Evolutionary conservation across 2,113 vertebrate species (phyloP), one percentile per base, ranked within the genome.

Genomic region (Sardina pilchardus): DNA sequence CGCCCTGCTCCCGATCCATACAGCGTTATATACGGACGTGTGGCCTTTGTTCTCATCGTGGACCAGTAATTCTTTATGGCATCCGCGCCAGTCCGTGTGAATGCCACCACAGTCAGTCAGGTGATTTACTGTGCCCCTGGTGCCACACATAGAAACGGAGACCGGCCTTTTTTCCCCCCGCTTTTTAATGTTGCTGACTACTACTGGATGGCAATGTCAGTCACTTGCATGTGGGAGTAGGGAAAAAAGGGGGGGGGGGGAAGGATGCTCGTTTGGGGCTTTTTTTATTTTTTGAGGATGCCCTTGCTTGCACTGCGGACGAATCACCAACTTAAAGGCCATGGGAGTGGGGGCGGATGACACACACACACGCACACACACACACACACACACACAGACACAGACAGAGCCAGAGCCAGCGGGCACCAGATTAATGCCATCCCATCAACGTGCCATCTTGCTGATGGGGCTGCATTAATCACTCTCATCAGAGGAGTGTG

Each of bases 111-210:
- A 14, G 34, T 34, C n/a, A 67, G 63, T 3, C 30, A 78, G 30
- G 71, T 78, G 71, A 78, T 78, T 78, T 78, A 78, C 10, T 30
- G 34, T 39, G 34, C 30, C 30, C 71, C 34, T 17, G 30, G 26
- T 34, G 71, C 63, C 59, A 21, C 1, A 14, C 1, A 75, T 12
- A 75, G 67, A 34, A 75, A 30, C 1, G 71, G 71, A 5, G 3
- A 19, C 1, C 1, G 12, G 67, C 26, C 9, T 26, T 30, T 30
- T 71, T 71, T 71, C n/a, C n/a, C n/a, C n/a, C n/a, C n/a, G n/a
- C n/a, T 36, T 75, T n/a, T 36, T 75, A 75, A 75, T 78, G 71
- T 36, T 78, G 71, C 30, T 78, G 30, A 78, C 71, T 78, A 36
- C 71, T 36, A 16, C 71, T 78, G 30, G 26, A 78, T 34, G 36